phyloP scores from a whole-genome alignment of 2,888 invertebrate species.

The Perdita meconis region DNA sequence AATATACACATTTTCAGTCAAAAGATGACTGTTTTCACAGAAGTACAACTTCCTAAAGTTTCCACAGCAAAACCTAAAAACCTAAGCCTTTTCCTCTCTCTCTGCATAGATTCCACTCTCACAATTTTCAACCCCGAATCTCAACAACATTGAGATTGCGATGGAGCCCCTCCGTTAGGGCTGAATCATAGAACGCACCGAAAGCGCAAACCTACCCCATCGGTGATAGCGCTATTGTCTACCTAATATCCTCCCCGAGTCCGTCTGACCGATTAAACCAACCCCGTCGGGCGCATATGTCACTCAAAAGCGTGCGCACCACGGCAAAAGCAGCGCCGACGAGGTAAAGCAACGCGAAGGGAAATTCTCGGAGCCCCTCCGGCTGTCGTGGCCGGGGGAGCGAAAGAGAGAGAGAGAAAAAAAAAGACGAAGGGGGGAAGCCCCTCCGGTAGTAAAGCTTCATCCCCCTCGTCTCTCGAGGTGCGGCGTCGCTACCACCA shows the following conservation, averaged over 20 bases:
- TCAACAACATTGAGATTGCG: no score
- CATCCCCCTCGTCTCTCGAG: constrained; percentile 65
- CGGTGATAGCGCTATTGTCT: constrained; percentile 9
- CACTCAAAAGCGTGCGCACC: constrained; percentile 17
- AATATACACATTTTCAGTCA: background rate
- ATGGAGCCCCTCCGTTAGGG: no score
- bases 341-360: constrained; percentile 33
- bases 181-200: background rate
- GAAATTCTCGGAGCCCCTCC: constrained; percentile 50
- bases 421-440: constrained; percentile 55
- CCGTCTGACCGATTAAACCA: constrained; percentile 35
- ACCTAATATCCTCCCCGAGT: constrained; percentile 9
- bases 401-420: constrained; percentile 22
- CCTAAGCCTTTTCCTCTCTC: background rate
- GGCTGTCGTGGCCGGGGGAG: constrained; percentile 19
- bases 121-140: no score
- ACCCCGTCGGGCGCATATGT: constrained; percentile 44
- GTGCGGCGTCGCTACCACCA: constrained; percentile 60
- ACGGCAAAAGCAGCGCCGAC: constrained; percentile 7
- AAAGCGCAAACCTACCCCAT: background rate
- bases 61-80: background rate
- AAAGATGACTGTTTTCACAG: no score
- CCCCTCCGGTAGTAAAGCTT: constrained; percentile 52
- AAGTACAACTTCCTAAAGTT: background rate
- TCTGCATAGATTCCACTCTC: no score